These are phyloP conservation scores for Yasuhikotakia modesta DNA, from an alignment of 2,797 vertebrate species.

Conservation along the genomic window DNA sequence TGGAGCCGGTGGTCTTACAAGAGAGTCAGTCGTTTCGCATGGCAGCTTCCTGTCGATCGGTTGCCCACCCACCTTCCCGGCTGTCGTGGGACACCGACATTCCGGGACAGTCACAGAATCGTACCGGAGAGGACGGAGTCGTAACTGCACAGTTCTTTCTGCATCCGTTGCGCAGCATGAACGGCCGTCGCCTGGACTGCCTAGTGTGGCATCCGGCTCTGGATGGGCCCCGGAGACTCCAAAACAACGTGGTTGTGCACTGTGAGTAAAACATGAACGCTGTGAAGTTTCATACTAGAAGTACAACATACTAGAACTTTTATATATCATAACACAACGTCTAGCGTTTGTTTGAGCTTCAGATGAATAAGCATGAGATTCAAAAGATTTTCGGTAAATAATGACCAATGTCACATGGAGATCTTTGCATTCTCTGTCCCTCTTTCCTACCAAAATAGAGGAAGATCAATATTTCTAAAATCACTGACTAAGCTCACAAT, in stretches of 20 bases:
- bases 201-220: slow-evolving; percentile 85
- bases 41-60: slow-evolving; percentile 85
- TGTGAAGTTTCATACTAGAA: no score
- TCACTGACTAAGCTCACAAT: no score
- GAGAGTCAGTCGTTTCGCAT: slow-evolving; percentile 81
- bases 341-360: no score
- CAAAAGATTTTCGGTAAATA: no score
- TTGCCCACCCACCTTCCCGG: slow-evolving; percentile 79
- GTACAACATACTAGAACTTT: no score
- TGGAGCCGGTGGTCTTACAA: slow-evolving; percentile 79
- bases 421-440: no score
- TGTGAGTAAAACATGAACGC: slow-evolving; percentile 74
- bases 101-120: slow-evolving; percentile 72
- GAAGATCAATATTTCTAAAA: no score
- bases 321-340: no score
- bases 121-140: slow-evolving; percentile 69
- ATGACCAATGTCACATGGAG: no score
- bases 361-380: no score
- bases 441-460: no score
- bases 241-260: slow-evolving; percentile 80
- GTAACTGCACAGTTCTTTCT: slow-evolving; percentile 83
- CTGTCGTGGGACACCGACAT: slow-evolving; percentile 89
- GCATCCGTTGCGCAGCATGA: slow-evolving; percentile 86
- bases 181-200: slow-evolving; percentile 85
- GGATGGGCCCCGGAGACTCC: slow-evolving; percentile 77